Percentiles rank a stretch among this genome's conserved stretches.
phyloP scores from a whole-genome alignment of 1,140 invertebrate genomes.

The Drosophila subpulchrella region DNA sequence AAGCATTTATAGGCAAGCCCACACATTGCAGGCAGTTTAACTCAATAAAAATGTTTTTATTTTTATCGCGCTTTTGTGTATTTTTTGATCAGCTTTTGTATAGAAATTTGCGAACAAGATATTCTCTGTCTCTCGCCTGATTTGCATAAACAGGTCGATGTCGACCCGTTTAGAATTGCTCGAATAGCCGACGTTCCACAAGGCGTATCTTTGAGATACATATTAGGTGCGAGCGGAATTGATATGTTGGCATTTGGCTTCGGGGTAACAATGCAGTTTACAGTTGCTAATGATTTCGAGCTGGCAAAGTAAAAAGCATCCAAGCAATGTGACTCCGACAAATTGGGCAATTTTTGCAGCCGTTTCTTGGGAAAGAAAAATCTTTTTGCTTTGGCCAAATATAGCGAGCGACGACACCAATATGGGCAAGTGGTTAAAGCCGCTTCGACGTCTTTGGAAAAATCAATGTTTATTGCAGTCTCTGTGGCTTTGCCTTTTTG shows the following conservation, averaged over 20 bases:
- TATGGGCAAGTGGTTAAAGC: constrained; percentile 33
- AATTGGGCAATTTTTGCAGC: constrained; percentile 27
- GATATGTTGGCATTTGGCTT: constrained; percentile 50
- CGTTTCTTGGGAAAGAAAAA: constrained; percentile 36
- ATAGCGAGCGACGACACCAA: constrained; percentile 25
- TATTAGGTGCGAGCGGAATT: constrained; percentile 25
- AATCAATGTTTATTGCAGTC: constrained; percentile 47
- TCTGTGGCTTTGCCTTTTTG: constrained; percentile 33
- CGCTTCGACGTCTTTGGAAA: constrained; percentile 42
- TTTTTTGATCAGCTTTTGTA: constrained; percentile 60
- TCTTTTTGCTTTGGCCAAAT: constrained; percentile 35
- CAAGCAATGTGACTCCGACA: constrained; percentile 20
- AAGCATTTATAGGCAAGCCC: constrained; percentile 37
- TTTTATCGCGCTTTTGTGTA: constrained; percentile 37
- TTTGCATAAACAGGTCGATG: constrained; percentile 59
- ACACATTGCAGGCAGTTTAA: constrained; percentile 50
- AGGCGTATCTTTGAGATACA: constrained; percentile 35
- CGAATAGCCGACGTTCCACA: constrained; percentile 42
- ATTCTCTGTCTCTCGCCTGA: constrained; percentile 29
- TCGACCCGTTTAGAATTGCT: constrained; percentile 56
- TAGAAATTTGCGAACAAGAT: constrained; percentile 41
- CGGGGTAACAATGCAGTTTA: neutral
- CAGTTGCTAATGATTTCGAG: neutral
- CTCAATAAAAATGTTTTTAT: constrained; percentile 48
- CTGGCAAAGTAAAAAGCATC: constrained; percentile 4